Evolutionary conservation across 2,888 invertebrate genomes (phyloP).

Genomic region (Lasioglossum malachurum): DNA sequence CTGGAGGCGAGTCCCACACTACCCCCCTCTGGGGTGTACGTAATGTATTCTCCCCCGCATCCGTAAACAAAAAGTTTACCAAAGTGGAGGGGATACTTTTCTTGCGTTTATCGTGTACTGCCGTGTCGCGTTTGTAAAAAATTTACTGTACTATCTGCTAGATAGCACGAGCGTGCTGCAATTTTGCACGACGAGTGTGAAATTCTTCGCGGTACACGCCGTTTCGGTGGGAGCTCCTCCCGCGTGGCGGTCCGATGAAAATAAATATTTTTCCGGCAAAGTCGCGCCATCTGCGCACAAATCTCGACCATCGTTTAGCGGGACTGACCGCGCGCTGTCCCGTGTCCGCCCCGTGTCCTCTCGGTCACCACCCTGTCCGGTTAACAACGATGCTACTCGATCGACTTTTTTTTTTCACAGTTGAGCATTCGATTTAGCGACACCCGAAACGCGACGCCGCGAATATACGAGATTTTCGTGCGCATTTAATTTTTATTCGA

Average conservation of each 20-base stretch:
- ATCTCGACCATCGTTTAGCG: conserved; percentile 56
- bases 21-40: too few species aligned
- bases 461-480: conserved; percentile 16
- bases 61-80: too few species aligned
- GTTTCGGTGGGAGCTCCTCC: neutral
- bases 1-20: too few species aligned
- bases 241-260: conserved; percentile 38
- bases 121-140: too few species aligned
- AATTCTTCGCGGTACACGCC: neutral
- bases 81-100: too few species aligned
- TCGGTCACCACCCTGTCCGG: conserved; percentile 25
- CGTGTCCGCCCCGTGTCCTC: conserved; percentile 33
- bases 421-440: conserved; percentile 28
- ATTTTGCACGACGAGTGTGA: too few species aligned
- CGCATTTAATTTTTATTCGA: conserved; percentile 37
- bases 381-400: conserved; percentile 48
- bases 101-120: too few species aligned
- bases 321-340: conserved; percentile 38
- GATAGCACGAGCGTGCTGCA: neutral
- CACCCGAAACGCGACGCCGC: neutral
- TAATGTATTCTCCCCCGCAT: too few species aligned
- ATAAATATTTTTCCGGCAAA: conserved; percentile 62
- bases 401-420: conserved; percentile 9
- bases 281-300: conserved; percentile 50
- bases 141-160: neutral